phyloP scores from a whole-genome alignment of 2,113 vertebrate species.

The Myrmecophaga tridactyla region DNA sequence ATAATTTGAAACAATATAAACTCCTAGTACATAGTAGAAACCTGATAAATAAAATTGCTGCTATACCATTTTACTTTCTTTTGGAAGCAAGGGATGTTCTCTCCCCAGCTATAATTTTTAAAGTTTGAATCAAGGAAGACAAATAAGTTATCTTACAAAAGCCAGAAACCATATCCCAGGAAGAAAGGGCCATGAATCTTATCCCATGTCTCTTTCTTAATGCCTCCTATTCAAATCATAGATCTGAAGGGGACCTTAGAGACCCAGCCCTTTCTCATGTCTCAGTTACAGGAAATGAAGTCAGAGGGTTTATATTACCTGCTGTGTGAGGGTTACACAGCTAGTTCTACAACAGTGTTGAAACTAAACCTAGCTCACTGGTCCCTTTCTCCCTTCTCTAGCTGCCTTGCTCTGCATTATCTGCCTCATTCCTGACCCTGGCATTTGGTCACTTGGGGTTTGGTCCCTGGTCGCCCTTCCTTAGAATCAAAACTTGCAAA shows the following conservation, averaged over 20 bases:
- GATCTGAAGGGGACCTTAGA: not conserved
- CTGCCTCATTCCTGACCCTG: not conserved
- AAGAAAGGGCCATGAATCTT: not conserved
- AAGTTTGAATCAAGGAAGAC: not conserved
- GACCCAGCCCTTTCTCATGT: not conserved
- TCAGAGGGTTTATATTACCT: not conserved
- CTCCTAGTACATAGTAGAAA: not conserved
- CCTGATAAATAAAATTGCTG: not conserved
- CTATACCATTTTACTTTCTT: not conserved
- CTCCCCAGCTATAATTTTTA: fast-evolving
- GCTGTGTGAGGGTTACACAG: fast-evolving
- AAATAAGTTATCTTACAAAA: not conserved
- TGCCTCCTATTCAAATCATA: not conserved
- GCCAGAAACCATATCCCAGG: not conserved
- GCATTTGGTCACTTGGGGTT: not conserved
- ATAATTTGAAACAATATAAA: not conserved
- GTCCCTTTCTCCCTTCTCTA: not conserved
- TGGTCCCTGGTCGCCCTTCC: fast-evolving
- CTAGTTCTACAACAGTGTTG: fast-evolving
- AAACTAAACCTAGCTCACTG: fast-evolving
- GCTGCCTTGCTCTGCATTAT: fast-evolving
- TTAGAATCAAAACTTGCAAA: not conserved
- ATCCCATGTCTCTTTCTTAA: fast-evolving
- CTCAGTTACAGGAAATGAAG: not conserved
- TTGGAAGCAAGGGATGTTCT: not conserved